A percentile compares a stretch with the other conserved stretches of the same genome.
Conservation (phyloP, 64 coral and sea anemone species). For the Catalaphyllia jardinei region DNA sequence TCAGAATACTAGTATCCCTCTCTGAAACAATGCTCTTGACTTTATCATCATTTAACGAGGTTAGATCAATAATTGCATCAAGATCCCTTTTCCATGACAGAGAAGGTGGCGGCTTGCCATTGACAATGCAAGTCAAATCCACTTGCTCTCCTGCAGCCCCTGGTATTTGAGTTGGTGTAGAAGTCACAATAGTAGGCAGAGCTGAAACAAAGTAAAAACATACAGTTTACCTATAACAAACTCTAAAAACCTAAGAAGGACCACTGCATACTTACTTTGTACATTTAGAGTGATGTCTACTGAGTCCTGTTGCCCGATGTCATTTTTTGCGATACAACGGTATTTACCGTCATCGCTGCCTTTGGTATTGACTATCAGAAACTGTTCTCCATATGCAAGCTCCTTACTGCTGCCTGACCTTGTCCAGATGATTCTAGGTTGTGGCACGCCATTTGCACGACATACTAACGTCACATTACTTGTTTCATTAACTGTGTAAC, state of each 20-base stretch:
- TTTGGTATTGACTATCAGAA: constrained; percentile 32
- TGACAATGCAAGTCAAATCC: constrained; percentile 44
- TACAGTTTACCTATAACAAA: too few species aligned
- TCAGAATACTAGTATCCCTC: not conserved
- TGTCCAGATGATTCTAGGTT: constrained; percentile 60
- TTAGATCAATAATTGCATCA: not conserved
- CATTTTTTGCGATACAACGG: constrained; percentile 62
- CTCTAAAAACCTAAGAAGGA: too few species aligned
- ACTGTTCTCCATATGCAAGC: constrained; percentile 33
- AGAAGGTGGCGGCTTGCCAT: constrained; percentile 20
- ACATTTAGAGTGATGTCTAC: constrained; percentile 41
- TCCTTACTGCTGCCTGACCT: constrained; percentile 3
- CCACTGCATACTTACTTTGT: constrained; percentile 51
- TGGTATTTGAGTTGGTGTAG: constrained; percentile 71
- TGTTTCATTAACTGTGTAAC: constrained; percentile 59
- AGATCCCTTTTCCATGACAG: constrained; percentile 60
- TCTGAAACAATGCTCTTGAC: not conserved
- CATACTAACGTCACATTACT: constrained; percentile 47
- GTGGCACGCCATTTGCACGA: constrained; percentile 66
- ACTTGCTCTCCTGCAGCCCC: constrained; percentile 34
- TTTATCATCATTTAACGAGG: not conserved
- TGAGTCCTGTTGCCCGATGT: constrained; percentile 24
- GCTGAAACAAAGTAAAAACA: constrained; percentile 33
- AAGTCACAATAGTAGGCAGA: constrained; percentile 62
- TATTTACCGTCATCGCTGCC: constrained; percentile 68